Base-by-base conservation (phyloP, 2,888 invertebrate species). In the Pocota personata region DNA sequence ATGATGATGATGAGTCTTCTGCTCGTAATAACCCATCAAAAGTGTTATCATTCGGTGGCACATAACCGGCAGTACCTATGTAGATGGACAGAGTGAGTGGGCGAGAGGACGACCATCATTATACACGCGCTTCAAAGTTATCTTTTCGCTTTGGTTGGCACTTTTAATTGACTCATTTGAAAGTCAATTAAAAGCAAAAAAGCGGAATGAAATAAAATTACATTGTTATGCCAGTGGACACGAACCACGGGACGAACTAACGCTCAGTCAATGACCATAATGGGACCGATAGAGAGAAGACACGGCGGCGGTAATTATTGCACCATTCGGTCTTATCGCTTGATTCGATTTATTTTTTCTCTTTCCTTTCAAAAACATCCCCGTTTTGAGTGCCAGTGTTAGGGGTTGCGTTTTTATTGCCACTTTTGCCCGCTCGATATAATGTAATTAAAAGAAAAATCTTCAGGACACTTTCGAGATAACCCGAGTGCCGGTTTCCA, bases 101-200 rank as follows among this genome's bases (percentile, higher is more conserved):
- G 64, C 19, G 55, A 50, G 50, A 27, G 57, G 50, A 27, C 24
- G 50, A 35, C 50, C 57, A 67, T 83, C 66, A 67, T 83, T 77
- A 83, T 77, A 67, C 66, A 77, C 82, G 82, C 77, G 76, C 82
- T 66, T 67, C 72, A 52, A 24, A 60, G 43, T 73, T 67, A 83
- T 67, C 71, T 71, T 52, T 52, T 43, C 60, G 67, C 78, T 77
- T 35, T 66, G 66, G 72, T 82, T 82, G 77, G 72, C 32, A 64
- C 62, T 83, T 78, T 84, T 84, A 84, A 84, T 84, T 79, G 84
- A 71, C 79, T 84, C 84, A 71, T 84, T 84, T 79, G 79, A 71
- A 76, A 79, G 84, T 84, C 79, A 79, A 79, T 84, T 79, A 84
- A 84, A 62, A 72, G 40, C 16, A 52, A 50, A 67, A 50, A 60